Conservation (phyloP, 2,113 vertebrate genomes). For the Pangasianodon hypophthalmus region DNA sequence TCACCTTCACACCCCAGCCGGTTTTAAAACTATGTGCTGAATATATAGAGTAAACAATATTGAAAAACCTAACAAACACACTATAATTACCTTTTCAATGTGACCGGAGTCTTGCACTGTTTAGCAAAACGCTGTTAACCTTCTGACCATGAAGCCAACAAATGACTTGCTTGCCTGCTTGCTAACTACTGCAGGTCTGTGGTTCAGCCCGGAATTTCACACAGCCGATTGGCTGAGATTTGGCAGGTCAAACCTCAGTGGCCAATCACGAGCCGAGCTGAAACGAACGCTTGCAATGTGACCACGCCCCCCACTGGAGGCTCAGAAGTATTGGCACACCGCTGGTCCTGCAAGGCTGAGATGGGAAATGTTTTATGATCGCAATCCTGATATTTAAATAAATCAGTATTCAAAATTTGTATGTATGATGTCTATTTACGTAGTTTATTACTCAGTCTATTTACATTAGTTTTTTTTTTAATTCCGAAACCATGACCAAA, state of each 20-base stretch:
- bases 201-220: background rate
- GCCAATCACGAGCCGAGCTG: background rate
- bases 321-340: background rate
- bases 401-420: background rate
- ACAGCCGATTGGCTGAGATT: conserved; percentile 6
- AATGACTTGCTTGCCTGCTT: background rate
- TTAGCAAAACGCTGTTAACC: background rate
- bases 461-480: background rate
- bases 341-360: no score
- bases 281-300: background rate
- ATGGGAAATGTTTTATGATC: background rate
- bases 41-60: background rate
- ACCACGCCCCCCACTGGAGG: background rate
- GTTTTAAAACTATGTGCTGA: background rate
- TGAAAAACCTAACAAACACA: no score
- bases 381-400: background rate
- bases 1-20: conserved; percentile 13
- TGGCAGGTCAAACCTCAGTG: conserved; percentile 14
- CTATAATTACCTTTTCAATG: conserved; percentile 6
- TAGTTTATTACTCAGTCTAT: no score
- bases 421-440: background rate
- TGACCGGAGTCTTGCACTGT: background rate
- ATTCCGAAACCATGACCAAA: background rate
- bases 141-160: background rate
- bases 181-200: conserved; percentile 3